Evolutionary conservation across 2,797 vertebrate species (phyloP).

Genomic region (Lutjanus argentimaculatus): DNA sequence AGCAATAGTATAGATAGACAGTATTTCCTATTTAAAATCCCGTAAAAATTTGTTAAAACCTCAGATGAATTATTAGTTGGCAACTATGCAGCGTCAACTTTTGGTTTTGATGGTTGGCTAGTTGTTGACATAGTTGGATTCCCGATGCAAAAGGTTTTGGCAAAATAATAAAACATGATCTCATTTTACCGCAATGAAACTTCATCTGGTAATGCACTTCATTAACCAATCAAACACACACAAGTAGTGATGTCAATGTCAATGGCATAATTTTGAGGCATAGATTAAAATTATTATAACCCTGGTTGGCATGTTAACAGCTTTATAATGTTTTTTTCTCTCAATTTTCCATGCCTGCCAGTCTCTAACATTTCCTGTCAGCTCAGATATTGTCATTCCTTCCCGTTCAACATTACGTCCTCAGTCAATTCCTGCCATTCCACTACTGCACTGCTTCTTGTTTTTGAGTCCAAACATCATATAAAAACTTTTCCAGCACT

Average conservation of each 20-base stretch:
- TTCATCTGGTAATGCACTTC: neutral
- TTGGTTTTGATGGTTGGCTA: too few relatives aligned
- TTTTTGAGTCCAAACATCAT: neutral
- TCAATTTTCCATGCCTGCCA: neutral
- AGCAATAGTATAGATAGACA: too few relatives aligned
- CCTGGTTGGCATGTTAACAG: neutral
- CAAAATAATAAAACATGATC: neutral
- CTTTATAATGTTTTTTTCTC: neutral
- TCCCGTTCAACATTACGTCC: neutral
- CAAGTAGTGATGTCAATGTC: neutral
- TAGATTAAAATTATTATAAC: neutral
- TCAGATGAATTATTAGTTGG: too few relatives aligned
- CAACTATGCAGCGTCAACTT: too few relatives aligned
- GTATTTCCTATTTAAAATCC: too few relatives aligned
- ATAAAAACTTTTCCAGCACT: neutral
- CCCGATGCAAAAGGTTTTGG: neutral
- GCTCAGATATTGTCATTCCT: neutral
- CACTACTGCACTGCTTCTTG: neutral
- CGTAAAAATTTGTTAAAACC: too few relatives aligned
- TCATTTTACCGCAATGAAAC: neutral
- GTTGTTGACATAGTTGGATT: neutral
- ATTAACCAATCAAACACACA: neutral
- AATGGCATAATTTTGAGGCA: neutral
- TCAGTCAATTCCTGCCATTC: neutral
- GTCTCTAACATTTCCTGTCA: slow-evolving; percentile 2